These are phyloP conservation scores for Ectemnius cavifrons DNA, from an alignment of 2,888 invertebrate species.

Conservation along the genomic window DNA sequence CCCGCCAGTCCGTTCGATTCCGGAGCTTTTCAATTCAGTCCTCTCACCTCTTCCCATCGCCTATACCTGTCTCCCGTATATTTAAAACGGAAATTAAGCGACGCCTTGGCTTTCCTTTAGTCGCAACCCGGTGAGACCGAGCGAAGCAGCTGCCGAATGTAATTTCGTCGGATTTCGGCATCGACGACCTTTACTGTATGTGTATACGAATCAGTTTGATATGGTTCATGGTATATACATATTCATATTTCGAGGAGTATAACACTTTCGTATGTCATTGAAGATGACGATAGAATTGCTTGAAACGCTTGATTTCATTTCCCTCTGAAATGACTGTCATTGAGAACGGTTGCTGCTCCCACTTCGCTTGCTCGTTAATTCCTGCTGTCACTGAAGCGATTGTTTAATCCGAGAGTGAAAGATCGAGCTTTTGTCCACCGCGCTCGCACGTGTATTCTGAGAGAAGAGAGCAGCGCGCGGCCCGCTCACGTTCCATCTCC, in stretches of 20 bases:
- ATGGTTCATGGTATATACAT: not conserved
- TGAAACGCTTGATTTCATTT: no score
- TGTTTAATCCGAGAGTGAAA: no score
- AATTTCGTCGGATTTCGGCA: slow-evolving; percentile 47
- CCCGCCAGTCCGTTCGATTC: slow-evolving; percentile 45
- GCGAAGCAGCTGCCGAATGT: slow-evolving; percentile 41
- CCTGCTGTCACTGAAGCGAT: no score
- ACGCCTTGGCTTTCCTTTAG: slow-evolving; percentile 21
- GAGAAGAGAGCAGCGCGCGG: no score
- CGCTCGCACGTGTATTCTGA: no score
- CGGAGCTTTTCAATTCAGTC: slow-evolving; percentile 10
- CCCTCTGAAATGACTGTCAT: no score
- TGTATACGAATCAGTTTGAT: not conserved
- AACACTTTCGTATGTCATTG: not conserved
- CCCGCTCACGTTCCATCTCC: no score
- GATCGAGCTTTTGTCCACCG: no score
- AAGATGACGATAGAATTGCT: no score
- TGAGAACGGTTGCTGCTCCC: no score
- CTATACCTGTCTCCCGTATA: slow-evolving; percentile 43
- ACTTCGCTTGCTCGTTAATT: no score
- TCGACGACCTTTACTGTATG: slow-evolving; percentile 25
- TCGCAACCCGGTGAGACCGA: slow-evolving; percentile 13
- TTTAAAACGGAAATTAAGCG: slow-evolving; percentile 61
- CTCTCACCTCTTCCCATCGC: slow-evolving; percentile 40
- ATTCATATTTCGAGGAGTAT: not conserved